Evolutionary conservation across 2,888 invertebrate species (phyloP).

Genomic region (Deroplatys truncata): DNA sequence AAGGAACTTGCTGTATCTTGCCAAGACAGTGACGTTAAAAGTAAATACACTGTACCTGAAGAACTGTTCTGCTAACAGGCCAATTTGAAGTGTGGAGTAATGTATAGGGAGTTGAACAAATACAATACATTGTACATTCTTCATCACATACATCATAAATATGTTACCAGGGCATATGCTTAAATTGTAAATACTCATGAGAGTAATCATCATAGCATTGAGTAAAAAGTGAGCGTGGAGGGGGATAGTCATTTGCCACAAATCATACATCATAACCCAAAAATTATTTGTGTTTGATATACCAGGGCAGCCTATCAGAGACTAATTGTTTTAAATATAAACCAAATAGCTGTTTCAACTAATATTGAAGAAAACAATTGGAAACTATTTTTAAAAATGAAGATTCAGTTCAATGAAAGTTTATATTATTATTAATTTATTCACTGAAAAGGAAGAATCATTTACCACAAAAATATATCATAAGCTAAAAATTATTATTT

Average conservation of each 20-base stretch:
- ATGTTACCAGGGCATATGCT: not conserved
- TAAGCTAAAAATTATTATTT: no score
- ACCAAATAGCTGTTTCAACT: no score
- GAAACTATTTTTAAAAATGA: no score
- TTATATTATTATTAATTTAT: no score
- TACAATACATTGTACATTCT: not conserved
- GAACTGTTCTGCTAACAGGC: not conserved
- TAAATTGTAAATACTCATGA: not conserved
- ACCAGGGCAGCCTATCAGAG: not conserved
- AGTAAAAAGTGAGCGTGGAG: not conserved
- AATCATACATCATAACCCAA: not conserved
- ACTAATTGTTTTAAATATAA: not conserved
- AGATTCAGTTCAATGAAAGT: no score
- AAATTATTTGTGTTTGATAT: not conserved
- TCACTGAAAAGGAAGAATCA: no score
- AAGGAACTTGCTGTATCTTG: conserved; percentile 2
- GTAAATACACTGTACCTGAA: conserved; percentile 16
- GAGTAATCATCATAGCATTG: no score
- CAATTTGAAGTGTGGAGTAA: not conserved
- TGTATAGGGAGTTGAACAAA: not conserved
- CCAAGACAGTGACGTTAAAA: conserved; percentile 2
- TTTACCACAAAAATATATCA: no score
- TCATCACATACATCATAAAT: not conserved
- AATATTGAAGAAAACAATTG: no score
- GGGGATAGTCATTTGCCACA: no score